Conservation (phyloP, 1,140 invertebrate genomes). For the Zaprionus inermis region DNA sequence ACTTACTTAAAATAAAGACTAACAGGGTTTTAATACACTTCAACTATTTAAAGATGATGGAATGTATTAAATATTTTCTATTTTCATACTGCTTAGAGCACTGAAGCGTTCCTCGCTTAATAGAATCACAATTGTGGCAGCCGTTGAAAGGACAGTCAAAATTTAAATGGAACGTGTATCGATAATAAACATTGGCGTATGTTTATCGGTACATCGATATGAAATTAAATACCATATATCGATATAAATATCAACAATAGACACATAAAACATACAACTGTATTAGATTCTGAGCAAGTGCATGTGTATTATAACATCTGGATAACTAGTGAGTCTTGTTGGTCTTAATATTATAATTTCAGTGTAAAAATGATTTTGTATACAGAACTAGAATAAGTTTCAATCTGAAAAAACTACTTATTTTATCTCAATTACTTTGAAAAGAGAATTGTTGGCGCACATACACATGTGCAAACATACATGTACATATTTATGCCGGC, state of each 20-base stretch:
- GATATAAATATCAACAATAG: slow-evolving; percentile 15
- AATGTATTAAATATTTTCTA: too few species aligned
- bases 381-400: slow-evolving; percentile 29
- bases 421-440: neutral
- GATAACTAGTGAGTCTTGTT: slow-evolving; percentile 1
- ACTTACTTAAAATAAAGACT: slow-evolving; percentile 77
- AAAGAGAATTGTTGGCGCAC: neutral
- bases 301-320: slow-evolving; percentile 13
- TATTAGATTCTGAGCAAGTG: neutral
- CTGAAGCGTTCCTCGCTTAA: too few species aligned
- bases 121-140: neutral
- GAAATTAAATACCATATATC: slow-evolving; percentile 59
- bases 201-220: neutral
- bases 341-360: slow-evolving; percentile 11
- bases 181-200: neutral
- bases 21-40: slow-evolving; percentile 80
- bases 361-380: slow-evolving; percentile 1
- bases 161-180: neutral
- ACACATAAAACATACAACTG: slow-evolving; percentile 11
- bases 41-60: slow-evolving; percentile 84
- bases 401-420: neutral
- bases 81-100: too few species aligned
- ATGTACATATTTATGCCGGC: slow-evolving; percentile 38
- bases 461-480: slow-evolving; percentile 1
- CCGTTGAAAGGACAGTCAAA: neutral